Evolutionary conservation across 2,888 invertebrate species (phyloP).

Genomic region (Cephus nigrinus): DNA sequence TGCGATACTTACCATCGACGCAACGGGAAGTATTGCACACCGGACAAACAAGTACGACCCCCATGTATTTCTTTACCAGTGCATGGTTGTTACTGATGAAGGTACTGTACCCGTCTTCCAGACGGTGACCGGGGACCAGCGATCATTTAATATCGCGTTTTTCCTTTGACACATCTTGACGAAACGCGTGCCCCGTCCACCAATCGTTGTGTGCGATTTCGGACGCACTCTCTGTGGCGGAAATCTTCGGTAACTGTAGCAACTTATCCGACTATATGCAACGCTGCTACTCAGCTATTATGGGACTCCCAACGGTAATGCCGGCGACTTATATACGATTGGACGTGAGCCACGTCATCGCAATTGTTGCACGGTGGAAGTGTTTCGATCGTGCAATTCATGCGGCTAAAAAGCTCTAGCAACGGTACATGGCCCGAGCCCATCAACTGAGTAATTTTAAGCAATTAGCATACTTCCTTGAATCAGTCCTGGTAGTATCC

Average conservation of each 20-base stretch:
- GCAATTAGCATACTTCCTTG: constrained; percentile 19
- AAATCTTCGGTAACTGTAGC: constrained; percentile 27
- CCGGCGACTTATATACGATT: constrained; percentile 25
- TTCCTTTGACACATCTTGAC: constrained; percentile 14
- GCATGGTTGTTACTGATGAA: constrained; percentile 19
- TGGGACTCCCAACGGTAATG: background rate
- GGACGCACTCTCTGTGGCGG: constrained; percentile 23
- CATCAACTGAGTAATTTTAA: constrained; percentile 26
- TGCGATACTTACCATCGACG: constrained; percentile 19
- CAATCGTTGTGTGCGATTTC: constrained; percentile 22
- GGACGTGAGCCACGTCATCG: constrained; percentile 6
- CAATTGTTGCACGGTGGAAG: too few species aligned
- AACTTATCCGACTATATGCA: constrained; percentile 27
- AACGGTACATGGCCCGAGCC: constrained; percentile 22
- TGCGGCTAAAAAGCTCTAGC: too few species aligned
- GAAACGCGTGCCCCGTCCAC: constrained; percentile 13
- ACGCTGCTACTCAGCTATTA: constrained; percentile 25
- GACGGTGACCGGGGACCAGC: constrained; percentile 19
- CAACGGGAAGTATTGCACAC: constrained; percentile 18
- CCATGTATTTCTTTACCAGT: constrained; percentile 22
- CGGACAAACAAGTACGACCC: constrained; percentile 8
- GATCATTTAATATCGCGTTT: constrained; percentile 2
- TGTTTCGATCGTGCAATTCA: background rate
- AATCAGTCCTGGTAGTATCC: constrained; percentile 27
- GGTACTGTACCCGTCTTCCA: constrained; percentile 22